A percentile compares a stretch with the other conserved stretches of the same genome.
Conservation (phyloP, 2,888 invertebrate genomes). For the Hermodice carunculata region DNA sequence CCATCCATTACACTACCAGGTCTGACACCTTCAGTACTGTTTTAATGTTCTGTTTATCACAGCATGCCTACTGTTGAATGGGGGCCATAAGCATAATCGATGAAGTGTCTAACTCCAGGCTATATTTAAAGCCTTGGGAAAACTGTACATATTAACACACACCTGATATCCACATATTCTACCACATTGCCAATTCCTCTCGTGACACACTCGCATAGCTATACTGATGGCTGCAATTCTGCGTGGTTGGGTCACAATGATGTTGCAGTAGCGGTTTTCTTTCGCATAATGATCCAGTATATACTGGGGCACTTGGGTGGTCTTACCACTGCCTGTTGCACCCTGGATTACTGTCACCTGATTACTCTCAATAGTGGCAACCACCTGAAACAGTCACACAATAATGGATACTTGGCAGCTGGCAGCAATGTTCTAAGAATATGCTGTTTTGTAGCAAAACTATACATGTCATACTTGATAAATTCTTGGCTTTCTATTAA, state of each 20-base stretch:
- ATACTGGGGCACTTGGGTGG: constrained; percentile 91
- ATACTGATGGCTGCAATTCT: constrained; percentile 94
- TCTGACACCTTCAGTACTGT: too few species aligned
- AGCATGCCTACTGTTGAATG: too few species aligned
- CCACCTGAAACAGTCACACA: constrained; percentile 79
- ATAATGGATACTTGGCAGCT: too few species aligned
- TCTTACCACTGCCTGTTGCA: constrained; percentile 94
- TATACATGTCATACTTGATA: too few species aligned
- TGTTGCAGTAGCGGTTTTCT: constrained; percentile 77
- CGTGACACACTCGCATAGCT: constrained; percentile 85
- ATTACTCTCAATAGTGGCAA: constrained; percentile 82
- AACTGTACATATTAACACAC: neutral
- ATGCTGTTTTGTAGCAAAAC: too few species aligned
- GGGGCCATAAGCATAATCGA: too few species aligned
- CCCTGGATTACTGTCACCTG: constrained; percentile 89
- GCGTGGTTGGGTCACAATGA: constrained; percentile 91
- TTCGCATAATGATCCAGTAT: constrained; percentile 81
- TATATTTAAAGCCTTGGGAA: neutral
- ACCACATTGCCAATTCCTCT: constrained; percentile 86
- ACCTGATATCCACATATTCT: constrained; percentile 92
- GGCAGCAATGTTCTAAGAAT: too few species aligned
- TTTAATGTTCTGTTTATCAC: too few species aligned
- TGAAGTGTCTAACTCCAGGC: too few species aligned
- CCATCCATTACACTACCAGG: too few species aligned
- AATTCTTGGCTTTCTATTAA: too few species aligned